Evolutionary conservation across 2,113 vertebrate genomes (phyloP).

Genomic region (Anthoscopus minutus): DNA sequence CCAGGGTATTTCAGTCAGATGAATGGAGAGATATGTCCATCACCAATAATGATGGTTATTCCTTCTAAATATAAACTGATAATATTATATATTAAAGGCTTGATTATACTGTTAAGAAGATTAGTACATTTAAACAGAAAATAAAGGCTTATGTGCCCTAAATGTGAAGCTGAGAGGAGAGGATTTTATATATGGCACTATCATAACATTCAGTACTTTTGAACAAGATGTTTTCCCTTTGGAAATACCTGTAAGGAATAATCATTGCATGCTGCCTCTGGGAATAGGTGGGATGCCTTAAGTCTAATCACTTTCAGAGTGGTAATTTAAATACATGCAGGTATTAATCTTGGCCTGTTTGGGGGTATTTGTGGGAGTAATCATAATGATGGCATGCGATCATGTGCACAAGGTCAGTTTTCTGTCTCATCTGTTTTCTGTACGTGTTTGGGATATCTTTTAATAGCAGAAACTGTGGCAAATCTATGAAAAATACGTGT

Average conservation of each 20-base stretch:
- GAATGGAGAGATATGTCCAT: slow-evolving; percentile 53
- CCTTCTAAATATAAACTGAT: slow-evolving; percentile 63
- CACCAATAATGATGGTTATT: slow-evolving; percentile 36
- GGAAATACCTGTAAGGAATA: background rate
- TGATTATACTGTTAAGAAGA: slow-evolving; percentile 59
- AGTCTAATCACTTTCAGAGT: background rate
- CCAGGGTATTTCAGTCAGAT: slow-evolving; percentile 54
- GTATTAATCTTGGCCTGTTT: background rate
- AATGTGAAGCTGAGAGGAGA: slow-evolving; percentile 8
- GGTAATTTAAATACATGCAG: background rate
- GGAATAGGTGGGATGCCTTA: background rate
- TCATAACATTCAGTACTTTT: background rate
- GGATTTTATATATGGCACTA: background rate
- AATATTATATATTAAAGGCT: slow-evolving; percentile 43
- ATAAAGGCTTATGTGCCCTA: slow-evolving; percentile 36
- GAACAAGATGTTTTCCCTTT: background rate
- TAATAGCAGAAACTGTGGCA: background rate
- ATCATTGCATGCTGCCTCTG: background rate
- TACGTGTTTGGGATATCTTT: background rate
- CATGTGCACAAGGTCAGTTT: background rate
- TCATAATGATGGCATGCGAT: background rate
- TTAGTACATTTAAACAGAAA: slow-evolving; percentile 51
- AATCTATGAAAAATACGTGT: background rate
- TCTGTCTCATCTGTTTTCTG: background rate
- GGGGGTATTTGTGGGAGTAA: background rate